These are phyloP conservation scores for Oncorhynchus mykiss DNA, from an alignment of 2,113 vertebrate genomes.

Conservation along the genomic window DNA sequence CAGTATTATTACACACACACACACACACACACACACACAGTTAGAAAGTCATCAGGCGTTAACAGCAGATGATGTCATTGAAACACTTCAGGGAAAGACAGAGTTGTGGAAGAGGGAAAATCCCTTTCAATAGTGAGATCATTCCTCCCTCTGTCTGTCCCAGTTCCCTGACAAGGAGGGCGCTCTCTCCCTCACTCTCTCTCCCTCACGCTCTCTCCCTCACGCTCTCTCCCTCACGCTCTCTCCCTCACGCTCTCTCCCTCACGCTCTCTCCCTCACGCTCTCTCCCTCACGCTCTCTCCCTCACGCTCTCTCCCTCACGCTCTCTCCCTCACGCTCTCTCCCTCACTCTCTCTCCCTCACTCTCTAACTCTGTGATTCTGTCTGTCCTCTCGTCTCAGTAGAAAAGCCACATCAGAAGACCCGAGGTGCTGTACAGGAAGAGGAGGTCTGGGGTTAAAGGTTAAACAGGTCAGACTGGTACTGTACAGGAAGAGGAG, in stretches of 20 bases:
- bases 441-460: too few species aligned
- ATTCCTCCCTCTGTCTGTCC: conserved; percentile 4
- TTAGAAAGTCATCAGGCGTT: not conserved
- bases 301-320: too few species aligned
- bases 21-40: conserved; percentile 4
- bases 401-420: too few species aligned
- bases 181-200: not conserved
- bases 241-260: not conserved
- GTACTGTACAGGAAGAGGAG: too few species aligned
- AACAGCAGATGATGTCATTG: conserved; percentile 27
- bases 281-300: too few species aligned
- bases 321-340: too few species aligned
- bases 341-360: too few species aligned
- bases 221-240: not conserved
- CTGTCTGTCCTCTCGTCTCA: too few species aligned
- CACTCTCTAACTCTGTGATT: too few species aligned
- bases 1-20: not conserved
- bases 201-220: not conserved
- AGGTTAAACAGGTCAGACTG: too few species aligned
- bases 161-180: conserved; percentile 3
- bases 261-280: not conserved
- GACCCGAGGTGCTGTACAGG: too few species aligned
- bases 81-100: not conserved
- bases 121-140: conserved; percentile 49
- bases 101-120: conserved; percentile 47